These are phyloP conservation scores for Boloria selene DNA, from an alignment of 2,888 invertebrate species.

Conservation along the genomic window DNA sequence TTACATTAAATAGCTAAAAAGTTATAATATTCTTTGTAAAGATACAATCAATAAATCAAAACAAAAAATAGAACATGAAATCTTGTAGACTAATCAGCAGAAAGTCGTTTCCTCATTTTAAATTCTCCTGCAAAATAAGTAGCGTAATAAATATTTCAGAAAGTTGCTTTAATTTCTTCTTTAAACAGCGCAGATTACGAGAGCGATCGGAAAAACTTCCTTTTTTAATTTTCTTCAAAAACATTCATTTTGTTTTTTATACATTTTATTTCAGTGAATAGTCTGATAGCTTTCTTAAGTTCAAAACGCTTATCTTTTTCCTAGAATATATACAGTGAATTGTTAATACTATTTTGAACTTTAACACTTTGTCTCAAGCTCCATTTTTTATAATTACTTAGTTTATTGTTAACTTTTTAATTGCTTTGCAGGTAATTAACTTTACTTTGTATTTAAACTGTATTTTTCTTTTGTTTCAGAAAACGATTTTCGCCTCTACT, in stretches of 20 bases:
- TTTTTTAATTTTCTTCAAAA: conserved; percentile 81
- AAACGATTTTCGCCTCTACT: conserved; percentile 44
- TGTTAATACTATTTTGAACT: conserved; percentile 57
- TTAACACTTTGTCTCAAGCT: conserved; percentile 55
- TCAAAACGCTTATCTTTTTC: conserved; percentile 67
- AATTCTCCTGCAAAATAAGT: conserved; percentile 69
- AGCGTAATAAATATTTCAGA: conserved; percentile 80
- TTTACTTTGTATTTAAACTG: conserved; percentile 51
- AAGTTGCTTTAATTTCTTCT: conserved; percentile 82
- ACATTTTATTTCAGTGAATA: conserved; percentile 76
- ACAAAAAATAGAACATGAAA: conserved; percentile 29
- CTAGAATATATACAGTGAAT: conserved; percentile 57
- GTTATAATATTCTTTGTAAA: no score
- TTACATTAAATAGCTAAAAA: not conserved
- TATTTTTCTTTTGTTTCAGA: conserved; percentile 49
- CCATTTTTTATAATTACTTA: conserved; percentile 55
- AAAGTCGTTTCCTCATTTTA: conserved; percentile 43
- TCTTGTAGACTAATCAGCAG: conserved; percentile 36
- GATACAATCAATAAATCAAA: conserved; percentile 13
- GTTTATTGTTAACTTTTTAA: conserved; percentile 67
- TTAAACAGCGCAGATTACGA: conserved; percentile 78
- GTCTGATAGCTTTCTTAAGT: conserved; percentile 76
- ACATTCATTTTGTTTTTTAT: conserved; percentile 70
- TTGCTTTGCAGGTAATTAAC: conserved; percentile 65
- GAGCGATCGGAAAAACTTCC: conserved; percentile 79